Percentiles rank a stretch among this genome's conserved stretches.
Evolutionary conservation across 2,888 invertebrate species (phyloP).

Genomic region (Arge pagana): DNA sequence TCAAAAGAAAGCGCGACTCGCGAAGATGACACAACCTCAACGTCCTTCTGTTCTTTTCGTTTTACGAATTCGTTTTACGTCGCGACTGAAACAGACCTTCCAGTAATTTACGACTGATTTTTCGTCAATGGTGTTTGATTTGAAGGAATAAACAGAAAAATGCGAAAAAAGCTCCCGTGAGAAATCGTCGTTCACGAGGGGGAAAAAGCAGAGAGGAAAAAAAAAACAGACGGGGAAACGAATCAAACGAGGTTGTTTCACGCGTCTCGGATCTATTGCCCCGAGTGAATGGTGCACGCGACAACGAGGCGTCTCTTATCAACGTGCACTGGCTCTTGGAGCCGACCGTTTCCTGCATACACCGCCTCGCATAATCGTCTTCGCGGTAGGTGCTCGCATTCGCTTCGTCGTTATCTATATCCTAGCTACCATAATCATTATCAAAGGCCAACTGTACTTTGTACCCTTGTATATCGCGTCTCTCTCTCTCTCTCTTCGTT

Average conservation of each 20-base stretch:
- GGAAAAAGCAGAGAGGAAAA: slow-evolving; percentile 16
- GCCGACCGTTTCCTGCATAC: background rate
- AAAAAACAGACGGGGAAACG: slow-evolving; percentile 3
- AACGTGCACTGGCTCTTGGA: too few species aligned
- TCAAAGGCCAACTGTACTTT: slow-evolving; percentile 15
- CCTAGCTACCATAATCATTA: slow-evolving; percentile 1
- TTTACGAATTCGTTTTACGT: too few species aligned
- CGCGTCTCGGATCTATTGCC: slow-evolving; percentile 29
- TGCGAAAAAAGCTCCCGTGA: too few species aligned
- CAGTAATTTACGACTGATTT: too few species aligned
- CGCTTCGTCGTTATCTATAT: slow-evolving; percentile 8
- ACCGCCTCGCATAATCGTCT: background rate
- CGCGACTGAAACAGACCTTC: too few species aligned
- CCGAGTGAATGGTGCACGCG: slow-evolving; percentile 18
- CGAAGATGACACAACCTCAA: too few species aligned
- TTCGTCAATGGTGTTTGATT: too few species aligned
- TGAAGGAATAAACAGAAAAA: too few species aligned
- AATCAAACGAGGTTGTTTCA: slow-evolving; percentile 10
- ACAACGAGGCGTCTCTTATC: too few species aligned
- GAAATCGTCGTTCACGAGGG: too few species aligned
- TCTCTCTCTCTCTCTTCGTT: background rate
- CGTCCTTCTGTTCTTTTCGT: too few species aligned
- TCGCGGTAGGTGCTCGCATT: background rate
- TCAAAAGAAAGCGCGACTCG: too few species aligned
- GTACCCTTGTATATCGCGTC: background rate